Base-by-base conservation (phyloP, 2,888 invertebrate species). In the Pyrgus malvae region DNA sequence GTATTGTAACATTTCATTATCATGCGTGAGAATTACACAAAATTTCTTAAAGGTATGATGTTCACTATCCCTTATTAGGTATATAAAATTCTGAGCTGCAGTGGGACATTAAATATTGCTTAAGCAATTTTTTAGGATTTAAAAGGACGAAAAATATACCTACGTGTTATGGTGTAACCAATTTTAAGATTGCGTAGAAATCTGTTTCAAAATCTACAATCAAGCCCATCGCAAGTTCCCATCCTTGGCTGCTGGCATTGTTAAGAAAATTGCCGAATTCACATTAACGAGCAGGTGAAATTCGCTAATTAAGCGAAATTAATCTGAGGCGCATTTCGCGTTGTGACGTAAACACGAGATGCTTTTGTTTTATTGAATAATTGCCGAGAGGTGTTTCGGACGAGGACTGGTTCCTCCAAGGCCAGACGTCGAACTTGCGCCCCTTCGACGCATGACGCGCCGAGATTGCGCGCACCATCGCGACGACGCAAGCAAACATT, bases 301-400 rank as follows among this genome's bases (percentile, higher is more conserved):
- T 70, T 61, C 48, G 60, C 65, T 76, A 76, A 78, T 80, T 71
- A 78, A 69, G 59, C 63, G 58, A 74, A 75, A 79, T 81, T 76
- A 79, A 79, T 81, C 77, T 76, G 71, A 68, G 70, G 69, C 73
- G 74, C 78, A 69, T 78, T 83, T 80, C 76, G 74, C 76, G 66
- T 68, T 73, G 78, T 83, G 81, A 83, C 80, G 87, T 82, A 81
- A 83, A 85, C 73, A 72, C 74, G 72, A 74, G 82, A 78, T 81
- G 85, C 81, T 85, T 89, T 89, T 89, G 89, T 90, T 86, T 89
- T 85, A 87, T 89, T 89, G 84, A 88, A 89, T 89, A 89, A 89
- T 89, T 85, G 88, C 84, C 80, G 79, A 78, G 83, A 84, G 83
- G 85, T 84, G 89, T 87, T 90, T 87, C 81, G 89, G 88, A 78